Base-by-base conservation (phyloP, 2,888 invertebrate genomes). In the Deilephila porcellus region DNA sequence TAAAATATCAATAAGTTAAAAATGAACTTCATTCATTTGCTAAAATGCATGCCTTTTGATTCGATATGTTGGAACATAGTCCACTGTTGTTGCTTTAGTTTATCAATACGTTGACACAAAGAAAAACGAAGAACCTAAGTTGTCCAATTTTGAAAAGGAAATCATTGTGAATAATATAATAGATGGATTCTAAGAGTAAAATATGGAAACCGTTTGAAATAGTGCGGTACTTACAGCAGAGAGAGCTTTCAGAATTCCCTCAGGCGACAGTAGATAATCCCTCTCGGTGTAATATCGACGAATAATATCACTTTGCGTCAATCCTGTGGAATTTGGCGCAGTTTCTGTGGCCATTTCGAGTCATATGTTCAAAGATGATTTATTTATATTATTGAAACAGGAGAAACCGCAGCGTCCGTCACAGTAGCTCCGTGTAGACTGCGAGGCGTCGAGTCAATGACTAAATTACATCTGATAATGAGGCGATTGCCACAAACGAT, bases 241-340 rank as follows among this genome's bases (percentile, higher is more conserved):
- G 19, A 88, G 20, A 17, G 88, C 79, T 77, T 90, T 90, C 72
- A 91, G 77, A 7, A 89, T 78, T n/a, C 90, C 90, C 76, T 88
- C 91, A 0, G 83, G 73, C 2, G 90, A 88, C 59, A 84, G 71
- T 52, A 88, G 80, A 67, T 85, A 83, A 62, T 89, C 88, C 71
- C 79, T 83, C 8, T 90, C 85, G 0, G 73, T 76, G 77, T 90
- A 91, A 72, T 91, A 90, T 60, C 83, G 77, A 5, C 85, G 83
- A 73, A 88, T 79, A 19, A 83, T 73, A 32, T 74, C 60, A 19
- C 56, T 29, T 34, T 70, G 71, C 20, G 71, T 59, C 29, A 71
- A n/a, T 8, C 32, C 53, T 56, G 32, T 5, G 32, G 32, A 19
- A 20, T 59, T 53, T 17, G 3, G 34, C 34, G 32, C 59, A 37